Conservation (phyloP, 2,888 invertebrate genomes). For the Tenthredo scrophulariae region DNA sequence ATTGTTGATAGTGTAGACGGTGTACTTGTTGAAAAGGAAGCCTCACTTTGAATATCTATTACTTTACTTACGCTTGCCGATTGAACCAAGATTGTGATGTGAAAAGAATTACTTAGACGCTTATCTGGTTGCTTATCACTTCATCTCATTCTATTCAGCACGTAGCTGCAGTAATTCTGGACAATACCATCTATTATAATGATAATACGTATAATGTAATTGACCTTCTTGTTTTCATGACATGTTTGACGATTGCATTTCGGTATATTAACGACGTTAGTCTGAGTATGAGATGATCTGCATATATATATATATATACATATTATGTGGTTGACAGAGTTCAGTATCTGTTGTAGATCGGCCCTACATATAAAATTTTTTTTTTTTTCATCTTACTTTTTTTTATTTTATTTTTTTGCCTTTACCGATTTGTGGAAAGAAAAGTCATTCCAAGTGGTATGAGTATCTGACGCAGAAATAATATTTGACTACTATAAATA, state of each 20-base stretch:
- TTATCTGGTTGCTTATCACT: constrained; percentile 47
- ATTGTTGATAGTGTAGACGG: neutral
- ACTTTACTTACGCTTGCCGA: neutral
- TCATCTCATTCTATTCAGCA: constrained; percentile 11
- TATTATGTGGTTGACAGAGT: constrained; percentile 1
- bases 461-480: constrained; percentile 50
- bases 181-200: constrained; percentile 9
- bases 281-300: neutral
- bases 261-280: neutral
- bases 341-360: constrained; percentile 2
- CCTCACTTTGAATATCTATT: neutral
- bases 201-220: neutral
- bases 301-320: too few relatives aligned
- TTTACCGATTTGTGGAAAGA: constrained; percentile 29
- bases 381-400: constrained; percentile 42
- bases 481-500: constrained; percentile 32
- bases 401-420: constrained; percentile 26
- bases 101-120: neutral
- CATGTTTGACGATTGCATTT: neutral
- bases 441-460: constrained; percentile 56
- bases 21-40: neutral
- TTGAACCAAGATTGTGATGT: neutral
- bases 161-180: neutral
- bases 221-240: neutral
- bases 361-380: constrained; percentile 37